Evolutionary conservation across 2,888 invertebrate genomes (phyloP).

Genomic region (Graphium colonna): DNA sequence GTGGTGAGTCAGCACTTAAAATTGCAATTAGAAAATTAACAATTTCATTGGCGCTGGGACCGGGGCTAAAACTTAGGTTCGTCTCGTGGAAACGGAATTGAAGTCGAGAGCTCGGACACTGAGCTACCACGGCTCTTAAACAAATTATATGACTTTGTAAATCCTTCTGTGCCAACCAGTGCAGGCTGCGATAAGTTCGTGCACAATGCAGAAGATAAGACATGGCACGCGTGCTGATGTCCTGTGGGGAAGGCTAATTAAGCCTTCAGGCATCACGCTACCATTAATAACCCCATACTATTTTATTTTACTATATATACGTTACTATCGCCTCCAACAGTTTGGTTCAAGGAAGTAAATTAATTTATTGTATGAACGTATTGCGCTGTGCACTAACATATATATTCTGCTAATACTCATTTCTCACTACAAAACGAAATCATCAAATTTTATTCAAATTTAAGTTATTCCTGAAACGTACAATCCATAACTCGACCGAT

Average conservation of each 20-base stretch:
- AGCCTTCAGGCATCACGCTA: conserved; percentile 66
- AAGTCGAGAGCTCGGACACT: too few species aligned
- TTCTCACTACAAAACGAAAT: neutral
- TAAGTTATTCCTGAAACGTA: too few species aligned
- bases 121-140: too few species aligned
- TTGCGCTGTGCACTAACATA: neutral
- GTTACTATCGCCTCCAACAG: conserved; percentile 17
- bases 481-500: too few species aligned
- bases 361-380: neutral
- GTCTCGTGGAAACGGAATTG: too few species aligned
- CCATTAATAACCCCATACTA: conserved; percentile 48
- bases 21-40: too few species aligned
- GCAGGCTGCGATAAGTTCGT: conserved; percentile 45
- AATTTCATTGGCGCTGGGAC: too few species aligned
- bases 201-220: conserved; percentile 57
- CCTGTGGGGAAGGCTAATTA: conserved; percentile 74
- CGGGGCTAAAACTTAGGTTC: too few species aligned
- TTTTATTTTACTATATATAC: conserved; percentile 19
- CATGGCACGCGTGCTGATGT: conserved; percentile 59
- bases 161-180: conserved; percentile 36
- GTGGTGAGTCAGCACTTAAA: too few species aligned
- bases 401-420: neutral
- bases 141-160: too few species aligned
- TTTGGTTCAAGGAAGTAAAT: neutral
- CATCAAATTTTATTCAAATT: too few species aligned